Conservation (phyloP, 2,797 vertebrate genomes). For the Helicolenus hilgendorfi region DNA sequence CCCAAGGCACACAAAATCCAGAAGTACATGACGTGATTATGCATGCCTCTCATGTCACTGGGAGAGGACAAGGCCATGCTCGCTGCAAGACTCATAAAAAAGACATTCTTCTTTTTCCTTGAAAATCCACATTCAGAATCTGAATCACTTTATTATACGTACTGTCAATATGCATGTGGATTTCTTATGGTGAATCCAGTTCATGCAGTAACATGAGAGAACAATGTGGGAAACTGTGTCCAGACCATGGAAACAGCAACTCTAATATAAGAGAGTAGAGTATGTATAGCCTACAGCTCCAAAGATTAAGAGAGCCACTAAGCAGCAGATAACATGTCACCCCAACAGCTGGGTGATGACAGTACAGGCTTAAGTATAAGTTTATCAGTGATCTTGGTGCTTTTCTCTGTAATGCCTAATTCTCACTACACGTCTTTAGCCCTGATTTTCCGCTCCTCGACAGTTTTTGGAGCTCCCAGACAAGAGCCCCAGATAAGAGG, state of each 20-base stretch:
- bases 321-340: neutral
- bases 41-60: conserved; percentile 57
- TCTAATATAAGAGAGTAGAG: neutral
- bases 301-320: neutral
- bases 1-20: conserved; percentile 40
- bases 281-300: neutral
- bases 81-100: conserved; percentile 32
- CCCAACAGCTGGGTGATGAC: neutral
- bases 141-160: conserved; percentile 17
- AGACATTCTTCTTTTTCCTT: conserved; percentile 4
- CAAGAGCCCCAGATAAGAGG: too few species aligned
- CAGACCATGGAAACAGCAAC: neutral
- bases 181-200: neutral
- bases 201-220: neutral
- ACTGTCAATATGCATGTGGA: neutral
- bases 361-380: neutral
- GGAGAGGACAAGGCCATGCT: conserved; percentile 45
- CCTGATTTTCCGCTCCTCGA: too few species aligned
- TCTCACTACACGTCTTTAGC: too few species aligned
- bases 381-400: neutral
- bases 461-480: too few species aligned
- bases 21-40: conserved; percentile 61
- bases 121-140: conserved; percentile 13
- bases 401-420: neutral
- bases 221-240: neutral